Evolutionary conservation across 2,113 vertebrate genomes (phyloP), one percentile per base, ranked within the genome.

Genomic region (Otis tarda): DNA sequence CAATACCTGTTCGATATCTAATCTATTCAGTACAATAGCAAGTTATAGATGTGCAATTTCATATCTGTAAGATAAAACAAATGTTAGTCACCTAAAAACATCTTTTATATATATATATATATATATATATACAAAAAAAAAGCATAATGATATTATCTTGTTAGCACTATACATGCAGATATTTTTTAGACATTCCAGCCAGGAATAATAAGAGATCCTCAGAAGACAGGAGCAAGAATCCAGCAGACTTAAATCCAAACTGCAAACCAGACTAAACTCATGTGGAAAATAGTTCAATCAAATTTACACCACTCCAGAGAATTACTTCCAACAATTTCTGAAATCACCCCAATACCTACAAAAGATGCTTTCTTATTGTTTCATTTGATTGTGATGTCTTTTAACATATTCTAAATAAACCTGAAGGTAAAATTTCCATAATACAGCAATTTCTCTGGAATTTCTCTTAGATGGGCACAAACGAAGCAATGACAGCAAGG

Each of bases 31-130:
- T 75, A 50, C 67, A 79, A 64, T 41, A 93, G 85, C 57, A 90
- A 80, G 85, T 94, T 95, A 95, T 83, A 90, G 79, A 96, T 92
- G 92, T 90, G 90, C 79, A 83, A 56, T 90, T 96, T 83, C 90
- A 45, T 93, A 92, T 93, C 88, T 92, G 50, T 80, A 93, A 86
- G 90, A 93, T 93, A 93, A 97, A 96, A 95, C 25, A 90, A 96
- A 94, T 91, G 56, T 80, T 95, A 87, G 57, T 71, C 82, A 94
- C 67, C 88, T 79, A 73, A 96, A 94, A 94, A 87, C 50, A 95
- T 82, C 60, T 78, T 83, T 92, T 69, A 86, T 63, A 81, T 82
- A 78, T 55, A 55, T 30, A 37, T 83, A 93, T 69, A 86, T 63
- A 81, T 82, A 78, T 55, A 55, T 30, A 37, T 37, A 64, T 90